Evolutionary conservation across 2,113 vertebrate genomes (phyloP).

Genomic region (Strix uralensis): DNA sequence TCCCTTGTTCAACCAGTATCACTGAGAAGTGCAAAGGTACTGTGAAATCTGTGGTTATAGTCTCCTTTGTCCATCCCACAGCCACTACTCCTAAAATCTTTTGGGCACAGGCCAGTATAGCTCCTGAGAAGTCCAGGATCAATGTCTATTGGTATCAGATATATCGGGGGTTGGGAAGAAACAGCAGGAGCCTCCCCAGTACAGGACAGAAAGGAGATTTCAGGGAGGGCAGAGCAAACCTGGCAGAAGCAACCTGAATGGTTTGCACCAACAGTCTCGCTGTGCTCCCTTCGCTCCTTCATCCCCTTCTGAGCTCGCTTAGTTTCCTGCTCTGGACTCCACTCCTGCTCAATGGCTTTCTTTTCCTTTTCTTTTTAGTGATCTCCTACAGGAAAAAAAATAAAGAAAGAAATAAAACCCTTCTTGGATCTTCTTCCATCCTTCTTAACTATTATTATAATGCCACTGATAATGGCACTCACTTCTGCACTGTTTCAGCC

Average conservation of each 20-base stretch:
- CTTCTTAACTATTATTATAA: neutral
- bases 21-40: neutral
- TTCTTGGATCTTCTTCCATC: neutral
- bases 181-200: neutral
- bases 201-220: neutral
- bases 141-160: neutral
- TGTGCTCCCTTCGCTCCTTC: neutral
- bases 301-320: neutral
- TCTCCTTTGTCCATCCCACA: neutral
- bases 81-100: neutral
- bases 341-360: neutral
- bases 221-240: neutral
- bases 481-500: neutral
- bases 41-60: neutral
- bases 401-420: neutral
- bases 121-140: neutral
- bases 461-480: neutral
- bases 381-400: neutral
- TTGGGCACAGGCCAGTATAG: neutral
- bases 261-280: fast-evolving
- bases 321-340: neutral
- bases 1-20: neutral
- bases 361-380: neutral
- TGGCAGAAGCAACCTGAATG: no score
- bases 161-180: neutral